Evolutionary conservation across 2,113 vertebrate species (phyloP).

Genomic region (Narcine bancroftii): DNA sequence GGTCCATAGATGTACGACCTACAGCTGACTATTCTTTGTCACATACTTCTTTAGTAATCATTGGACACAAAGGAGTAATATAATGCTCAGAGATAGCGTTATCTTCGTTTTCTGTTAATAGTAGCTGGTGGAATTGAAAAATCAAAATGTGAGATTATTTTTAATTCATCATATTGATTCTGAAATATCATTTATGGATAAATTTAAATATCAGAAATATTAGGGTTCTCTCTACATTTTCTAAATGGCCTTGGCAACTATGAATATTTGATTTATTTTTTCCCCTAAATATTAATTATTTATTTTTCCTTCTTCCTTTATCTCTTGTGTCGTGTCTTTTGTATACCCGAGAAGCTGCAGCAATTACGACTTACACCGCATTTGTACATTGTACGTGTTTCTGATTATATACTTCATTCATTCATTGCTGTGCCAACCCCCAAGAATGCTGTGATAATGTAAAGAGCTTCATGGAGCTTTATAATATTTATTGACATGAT

Average conservation of each 20-base stretch:
- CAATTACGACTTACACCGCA: no score
- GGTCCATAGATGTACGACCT: background rate
- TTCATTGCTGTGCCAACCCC: background rate
- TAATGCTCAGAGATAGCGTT: background rate
- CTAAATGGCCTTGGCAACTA: background rate
- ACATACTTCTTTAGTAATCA: slow-evolving; percentile 28
- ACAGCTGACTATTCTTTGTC: slow-evolving; percentile 27
- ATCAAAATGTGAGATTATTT: background rate
- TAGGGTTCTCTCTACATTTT: background rate
- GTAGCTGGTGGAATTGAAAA: background rate
- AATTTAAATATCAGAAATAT: background rate
- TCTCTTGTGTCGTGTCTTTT: no score
- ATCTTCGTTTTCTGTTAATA: background rate
- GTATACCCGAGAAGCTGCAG: no score
- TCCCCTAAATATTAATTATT: no score
- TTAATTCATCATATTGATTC: background rate
- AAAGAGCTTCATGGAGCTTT: background rate
- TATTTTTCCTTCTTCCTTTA: no score
- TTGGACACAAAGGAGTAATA: slow-evolving; percentile 17
- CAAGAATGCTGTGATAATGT: background rate
- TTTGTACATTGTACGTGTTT: no score
- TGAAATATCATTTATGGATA: background rate
- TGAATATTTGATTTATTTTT: no score
- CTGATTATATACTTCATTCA: no score
- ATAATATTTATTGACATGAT: background rate